phyloP scores from a whole-genome alignment of 2,113 vertebrate species.

The Albula goreensis region DNA sequence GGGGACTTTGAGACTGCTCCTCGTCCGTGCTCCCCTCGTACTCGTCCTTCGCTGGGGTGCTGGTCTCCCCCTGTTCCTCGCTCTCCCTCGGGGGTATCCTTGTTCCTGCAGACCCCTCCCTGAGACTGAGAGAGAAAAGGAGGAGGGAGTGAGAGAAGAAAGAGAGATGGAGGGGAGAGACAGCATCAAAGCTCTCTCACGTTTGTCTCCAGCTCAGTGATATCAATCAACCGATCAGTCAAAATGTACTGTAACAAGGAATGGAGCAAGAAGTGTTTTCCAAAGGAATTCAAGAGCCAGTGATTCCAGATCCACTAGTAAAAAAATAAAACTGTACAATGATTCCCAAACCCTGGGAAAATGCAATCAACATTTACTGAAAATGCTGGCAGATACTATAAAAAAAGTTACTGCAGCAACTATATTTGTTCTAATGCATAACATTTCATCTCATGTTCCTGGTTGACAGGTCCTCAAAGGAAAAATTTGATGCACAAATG shows the following conservation, averaged over 20 bases:
- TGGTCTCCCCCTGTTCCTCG: conserved; percentile 36
- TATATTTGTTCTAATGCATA: not conserved
- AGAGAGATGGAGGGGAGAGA: not conserved
- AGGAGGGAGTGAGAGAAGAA: not conserved
- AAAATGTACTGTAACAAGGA: not conserved
- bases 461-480: too few species aligned
- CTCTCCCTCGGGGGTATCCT: not conserved
- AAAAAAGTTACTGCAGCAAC: too few species aligned
- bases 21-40: conserved; percentile 72
- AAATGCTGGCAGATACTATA: not conserved
- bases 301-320: not conserved
- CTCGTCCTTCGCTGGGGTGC: conserved; percentile 33
- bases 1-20: conserved; percentile 50
- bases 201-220: not conserved
- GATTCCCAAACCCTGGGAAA: not conserved
- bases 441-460: too few species aligned
- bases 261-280: not conserved
- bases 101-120: not conserved
- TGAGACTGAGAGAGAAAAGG: not conserved
- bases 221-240: not conserved
- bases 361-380: not conserved
- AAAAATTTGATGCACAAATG: too few species aligned
- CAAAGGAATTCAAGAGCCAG: not conserved
- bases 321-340: not conserved
- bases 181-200: too few species aligned